Evolutionary conservation across 2,113 vertebrate genomes (phyloP), one percentile per base, ranked within the genome.

Genomic region (Glaucidium brasilianum): DNA sequence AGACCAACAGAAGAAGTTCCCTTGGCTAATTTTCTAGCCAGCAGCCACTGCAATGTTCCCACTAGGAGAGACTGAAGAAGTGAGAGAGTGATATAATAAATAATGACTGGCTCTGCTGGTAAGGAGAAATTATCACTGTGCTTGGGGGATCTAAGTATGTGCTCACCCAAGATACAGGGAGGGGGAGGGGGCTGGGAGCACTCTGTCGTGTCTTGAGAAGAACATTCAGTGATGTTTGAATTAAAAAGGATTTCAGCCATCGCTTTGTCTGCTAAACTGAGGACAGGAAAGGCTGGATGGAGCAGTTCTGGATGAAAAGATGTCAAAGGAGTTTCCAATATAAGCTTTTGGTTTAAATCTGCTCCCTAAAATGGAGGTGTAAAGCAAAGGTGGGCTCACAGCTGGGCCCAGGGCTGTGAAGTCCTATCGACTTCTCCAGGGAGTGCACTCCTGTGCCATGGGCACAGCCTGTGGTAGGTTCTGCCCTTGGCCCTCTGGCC

Each of bases 21-120:
- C 97, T 96, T 94, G 97, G 97, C 98, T 98, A 97, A 98, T 98
- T 98, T 98, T 97, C 97, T 97, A 98, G 97, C 97, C 96, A 97
- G 97, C 96, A 98, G 97, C 92, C 93, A 94, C 94, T 89, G 92
- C 96, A 95, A 88, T 96, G 95, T 97, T 98, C 97, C 98, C 97
- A 96, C 97, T 95, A 98, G 97, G 97, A 98, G 94, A 96, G 75
- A 93, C 94, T 89, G 96, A 95, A 95, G 95, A 91, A 96, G 97
- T 93, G 91, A 98, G 96, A 97, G 97, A 90, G 94, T 97, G 97
- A 95, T 98, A 97, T 96, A 97, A 98, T 98, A 98, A 98, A 97
- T 98, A 98, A 98, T 98, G 97, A 97, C 97, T 97, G 92, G 96
- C 90, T 98, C 85, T 92, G 94, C 96, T 97, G 97, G 97, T 96